Conservation (phyloP, 2,888 invertebrate species). For the Scotopteryx bipunctaria region DNA sequence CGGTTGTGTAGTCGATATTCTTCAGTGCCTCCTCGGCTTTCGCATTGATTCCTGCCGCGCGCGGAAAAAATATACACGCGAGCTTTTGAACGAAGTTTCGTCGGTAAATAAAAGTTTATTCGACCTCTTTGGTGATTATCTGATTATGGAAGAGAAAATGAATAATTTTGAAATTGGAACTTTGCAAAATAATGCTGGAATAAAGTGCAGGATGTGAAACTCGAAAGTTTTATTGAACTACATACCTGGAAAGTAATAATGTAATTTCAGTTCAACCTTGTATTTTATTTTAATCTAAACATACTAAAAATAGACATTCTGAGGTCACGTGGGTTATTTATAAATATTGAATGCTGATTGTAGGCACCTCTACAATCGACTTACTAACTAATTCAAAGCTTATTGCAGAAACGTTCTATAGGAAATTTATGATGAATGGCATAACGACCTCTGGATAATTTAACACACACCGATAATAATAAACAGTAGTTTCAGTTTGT, state of each 20-base stretch:
- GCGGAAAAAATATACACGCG: slow-evolving; percentile 23
- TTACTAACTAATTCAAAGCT: neutral
- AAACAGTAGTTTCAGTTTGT: too few species aligned
- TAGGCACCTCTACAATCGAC: slow-evolving; percentile 5
- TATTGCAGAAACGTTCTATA: neutral
- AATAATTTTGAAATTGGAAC: slow-evolving; percentile 1
- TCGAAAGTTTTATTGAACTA: neutral
- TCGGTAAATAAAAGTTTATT: neutral
- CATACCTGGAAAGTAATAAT: too few species aligned
- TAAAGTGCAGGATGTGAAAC: neutral
- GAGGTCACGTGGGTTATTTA: neutral
- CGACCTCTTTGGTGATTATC: neutral
- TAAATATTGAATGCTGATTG: neutral
- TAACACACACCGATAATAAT: too few species aligned
- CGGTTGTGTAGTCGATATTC: slow-evolving; percentile 39
- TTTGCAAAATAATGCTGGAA: too few species aligned
- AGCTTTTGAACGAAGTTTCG: slow-evolving; percentile 12
- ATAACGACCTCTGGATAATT: too few species aligned
- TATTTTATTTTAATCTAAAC: too few species aligned
- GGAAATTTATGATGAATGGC: too few species aligned
- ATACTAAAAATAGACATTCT: neutral
- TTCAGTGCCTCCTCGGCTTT: slow-evolving; percentile 37
- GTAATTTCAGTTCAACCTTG: too few species aligned
- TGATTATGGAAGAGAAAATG: neutral
- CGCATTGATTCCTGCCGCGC: slow-evolving; percentile 26